phyloP scores from a whole-genome alignment of 2,797 vertebrate species.

The Cossypha dichroa region DNA sequence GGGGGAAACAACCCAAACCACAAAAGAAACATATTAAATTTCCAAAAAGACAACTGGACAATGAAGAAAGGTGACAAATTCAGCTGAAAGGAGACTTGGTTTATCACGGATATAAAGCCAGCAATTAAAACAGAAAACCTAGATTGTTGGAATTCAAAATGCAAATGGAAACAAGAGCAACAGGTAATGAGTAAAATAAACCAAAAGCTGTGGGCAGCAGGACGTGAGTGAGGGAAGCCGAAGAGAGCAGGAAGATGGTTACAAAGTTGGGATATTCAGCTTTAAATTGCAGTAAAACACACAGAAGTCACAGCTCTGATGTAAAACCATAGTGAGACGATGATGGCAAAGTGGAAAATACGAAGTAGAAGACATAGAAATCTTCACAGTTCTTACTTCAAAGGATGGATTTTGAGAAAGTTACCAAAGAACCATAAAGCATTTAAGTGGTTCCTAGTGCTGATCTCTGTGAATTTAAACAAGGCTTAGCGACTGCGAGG shows the following conservation, averaged over 20 bases:
- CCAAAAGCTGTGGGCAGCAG: not conserved
- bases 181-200: not conserved
- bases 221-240: not conserved
- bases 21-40: not conserved
- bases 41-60: not conserved
- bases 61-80: not conserved
- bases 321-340: not conserved
- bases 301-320: not conserved
- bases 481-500: not conserved
- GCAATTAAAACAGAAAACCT: not conserved
- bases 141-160: not conserved
- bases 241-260: not conserved
- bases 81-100: not conserved
- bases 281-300: not conserved
- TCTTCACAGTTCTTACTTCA: not conserved
- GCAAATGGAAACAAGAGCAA: not conserved
- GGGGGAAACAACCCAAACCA: slow-evolving; percentile 5
- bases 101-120: not conserved
- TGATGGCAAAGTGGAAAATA: not conserved
- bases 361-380: not conserved
- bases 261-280: not conserved
- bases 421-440: not conserved
- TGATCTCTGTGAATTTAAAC: not conserved
- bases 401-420: not conserved
- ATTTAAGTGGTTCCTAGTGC: not conserved